Evolutionary conservation across 2,113 vertebrate genomes (phyloP).

Genomic region (Syngnathus scovelli): DNA sequence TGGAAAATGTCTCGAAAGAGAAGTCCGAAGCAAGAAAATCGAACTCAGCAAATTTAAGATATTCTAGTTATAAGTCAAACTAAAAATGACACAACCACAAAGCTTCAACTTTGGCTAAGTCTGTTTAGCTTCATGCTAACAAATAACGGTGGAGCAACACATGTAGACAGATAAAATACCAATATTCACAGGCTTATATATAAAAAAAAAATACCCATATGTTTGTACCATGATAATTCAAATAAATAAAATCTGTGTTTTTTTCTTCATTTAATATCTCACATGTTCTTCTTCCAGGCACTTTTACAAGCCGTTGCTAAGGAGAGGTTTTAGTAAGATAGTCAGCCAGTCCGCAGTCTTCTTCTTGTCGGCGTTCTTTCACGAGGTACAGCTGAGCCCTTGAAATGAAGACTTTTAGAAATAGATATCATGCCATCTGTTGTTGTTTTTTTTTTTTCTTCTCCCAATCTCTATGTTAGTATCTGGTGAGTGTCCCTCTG

Average conservation of each 20-base stretch:
- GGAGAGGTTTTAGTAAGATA: constrained; percentile 72
- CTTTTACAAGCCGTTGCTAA: constrained; percentile 86
- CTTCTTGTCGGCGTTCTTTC: constrained; percentile 85
- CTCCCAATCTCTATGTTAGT: constrained; percentile 63
- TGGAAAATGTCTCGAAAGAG: constrained; percentile 22
- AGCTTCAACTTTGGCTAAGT: too few relatives aligned
- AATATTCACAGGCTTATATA: too few relatives aligned
- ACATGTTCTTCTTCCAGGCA: constrained; percentile 66
- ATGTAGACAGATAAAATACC: too few relatives aligned
- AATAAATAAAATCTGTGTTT: too few relatives aligned
- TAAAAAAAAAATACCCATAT: too few relatives aligned
- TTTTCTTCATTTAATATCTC: not conserved
- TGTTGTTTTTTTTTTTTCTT: not conserved
- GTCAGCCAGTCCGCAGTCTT: constrained; percentile 78
- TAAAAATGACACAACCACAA: too few relatives aligned
- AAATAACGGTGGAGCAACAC: too few relatives aligned
- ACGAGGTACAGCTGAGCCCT: constrained; percentile 74
- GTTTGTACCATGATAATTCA: too few relatives aligned
- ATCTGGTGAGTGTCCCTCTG: constrained; percentile 87
- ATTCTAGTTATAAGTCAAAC: too few relatives aligned
- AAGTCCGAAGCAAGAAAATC: constrained; percentile 23
- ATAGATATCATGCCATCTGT: not conserved
- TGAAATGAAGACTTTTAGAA: not conserved
- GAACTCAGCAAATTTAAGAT: constrained; percentile 7
- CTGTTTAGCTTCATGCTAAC: too few relatives aligned